Evolutionary conservation across 2,113 vertebrate genomes (phyloP).

Genomic region (Thymallus thymallus): DNA sequence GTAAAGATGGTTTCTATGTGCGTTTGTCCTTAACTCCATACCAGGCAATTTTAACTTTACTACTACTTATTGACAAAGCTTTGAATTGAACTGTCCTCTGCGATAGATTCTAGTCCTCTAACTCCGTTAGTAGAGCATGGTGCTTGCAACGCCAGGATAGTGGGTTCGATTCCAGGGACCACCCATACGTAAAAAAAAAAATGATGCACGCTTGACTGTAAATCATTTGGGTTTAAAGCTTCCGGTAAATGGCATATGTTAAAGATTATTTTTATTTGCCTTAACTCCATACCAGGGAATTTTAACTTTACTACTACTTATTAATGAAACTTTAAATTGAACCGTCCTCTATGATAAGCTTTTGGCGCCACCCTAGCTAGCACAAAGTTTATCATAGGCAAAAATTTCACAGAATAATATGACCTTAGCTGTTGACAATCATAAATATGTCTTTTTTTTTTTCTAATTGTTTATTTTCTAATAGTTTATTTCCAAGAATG

Average conservation of each 20-base stretch:
- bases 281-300: slow-evolving; percentile 4
- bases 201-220: too few relatives aligned
- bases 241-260: too few relatives aligned
- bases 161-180: not conserved
- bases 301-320: not conserved
- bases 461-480: slow-evolving; percentile 11
- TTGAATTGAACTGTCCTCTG: slow-evolving; percentile 3
- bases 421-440: slow-evolving; percentile 35
- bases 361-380: not conserved
- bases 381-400: not conserved
- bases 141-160: too few relatives aligned
- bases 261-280: not conserved
- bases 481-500: not conserved
- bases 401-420: not conserved
- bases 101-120: not conserved
- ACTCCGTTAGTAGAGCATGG: too few relatives aligned
- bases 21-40: not conserved
- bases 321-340: slow-evolving; percentile 20
- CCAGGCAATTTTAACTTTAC: slow-evolving; percentile 1
- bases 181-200: not conserved
- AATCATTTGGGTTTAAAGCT: too few relatives aligned
- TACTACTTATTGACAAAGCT: slow-evolving; percentile 3
- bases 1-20: too few relatives aligned
- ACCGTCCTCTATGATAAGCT: not conserved
- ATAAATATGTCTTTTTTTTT: not conserved